Conservation (phyloP, 2,888 invertebrate genomes). For the Andrena haemorrhoa region DNA sequence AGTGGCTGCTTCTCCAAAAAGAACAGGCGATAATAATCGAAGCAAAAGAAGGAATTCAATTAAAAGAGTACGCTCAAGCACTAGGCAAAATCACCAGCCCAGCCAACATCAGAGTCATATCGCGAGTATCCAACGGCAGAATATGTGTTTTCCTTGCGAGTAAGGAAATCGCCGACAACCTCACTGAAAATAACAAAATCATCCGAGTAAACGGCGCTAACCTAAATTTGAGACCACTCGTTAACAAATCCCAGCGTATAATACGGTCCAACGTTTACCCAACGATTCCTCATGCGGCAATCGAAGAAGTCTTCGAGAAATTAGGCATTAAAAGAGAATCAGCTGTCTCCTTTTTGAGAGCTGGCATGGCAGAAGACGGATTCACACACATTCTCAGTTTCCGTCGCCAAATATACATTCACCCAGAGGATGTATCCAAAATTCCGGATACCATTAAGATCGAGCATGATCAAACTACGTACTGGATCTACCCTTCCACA, state of each 20-base stretch:
- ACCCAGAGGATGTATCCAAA: not conserved
- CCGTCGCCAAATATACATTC: not conserved
- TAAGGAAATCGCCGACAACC: conserved; percentile 11
- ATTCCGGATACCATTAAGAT: not conserved
- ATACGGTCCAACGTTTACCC: conserved; percentile 70
- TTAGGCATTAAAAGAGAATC: conserved; percentile 58
- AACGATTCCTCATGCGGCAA: conserved; percentile 18
- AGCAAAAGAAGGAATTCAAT: conserved; percentile 26
- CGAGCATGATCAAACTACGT: not conserved
- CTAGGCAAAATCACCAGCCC: conserved; percentile 18
- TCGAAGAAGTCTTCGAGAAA: conserved; percentile 39
- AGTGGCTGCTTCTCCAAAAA: conserved; percentile 27
- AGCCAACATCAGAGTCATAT: conserved; percentile 29
- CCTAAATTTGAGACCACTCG: conserved; percentile 44
- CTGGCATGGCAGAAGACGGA: conserved; percentile 7
- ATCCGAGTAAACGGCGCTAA: not conserved
- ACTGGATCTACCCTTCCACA: conserved; percentile 5
- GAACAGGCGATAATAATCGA: conserved; percentile 42
- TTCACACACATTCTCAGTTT: not conserved
- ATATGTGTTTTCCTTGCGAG: conserved; percentile 27
- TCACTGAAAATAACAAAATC: conserved; percentile 3
- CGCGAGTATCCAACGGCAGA: conserved; percentile 24
- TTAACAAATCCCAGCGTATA: conserved; percentile 47
- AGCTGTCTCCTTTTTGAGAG: conserved; percentile 63
- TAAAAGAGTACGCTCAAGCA: conserved; percentile 34